These are phyloP conservation scores for Helicoverpa armigera DNA, from an alignment of 1,140 invertebrate species.

Conservation along the genomic window DNA sequence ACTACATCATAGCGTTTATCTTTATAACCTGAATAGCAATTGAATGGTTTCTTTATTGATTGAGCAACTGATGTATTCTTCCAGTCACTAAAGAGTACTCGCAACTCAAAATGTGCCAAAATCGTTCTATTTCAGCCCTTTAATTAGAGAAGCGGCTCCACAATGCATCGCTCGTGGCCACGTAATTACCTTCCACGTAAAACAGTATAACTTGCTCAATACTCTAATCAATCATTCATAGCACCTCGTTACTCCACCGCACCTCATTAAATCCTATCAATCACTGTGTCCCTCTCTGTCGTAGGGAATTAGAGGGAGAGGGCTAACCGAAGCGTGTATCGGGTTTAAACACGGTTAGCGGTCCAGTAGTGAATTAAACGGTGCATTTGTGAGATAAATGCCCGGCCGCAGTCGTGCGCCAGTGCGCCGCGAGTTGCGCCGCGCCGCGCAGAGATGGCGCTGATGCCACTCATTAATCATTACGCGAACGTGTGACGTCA, in stretches of 20 bases:
- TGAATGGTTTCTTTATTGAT: too few relatives aligned
- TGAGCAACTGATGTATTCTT: too few relatives aligned
- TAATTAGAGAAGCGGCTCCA: not conserved
- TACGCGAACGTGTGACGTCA: slow-evolving; percentile 38
- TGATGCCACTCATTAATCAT: slow-evolving; percentile 63
- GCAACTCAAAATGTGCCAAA: not conserved
- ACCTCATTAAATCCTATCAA: slow-evolving; percentile 42
- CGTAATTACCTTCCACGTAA: slow-evolving; percentile 2
- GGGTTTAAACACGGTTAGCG: slow-evolving; percentile 49
- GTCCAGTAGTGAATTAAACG: slow-evolving; percentile 66
- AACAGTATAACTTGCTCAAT: slow-evolving; percentile 43
- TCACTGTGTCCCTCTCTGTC: slow-evolving; percentile 17
- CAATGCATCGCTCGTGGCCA: slow-evolving; percentile 31
- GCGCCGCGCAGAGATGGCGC: slow-evolving; percentile 46
- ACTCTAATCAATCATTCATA: slow-evolving; percentile 48
- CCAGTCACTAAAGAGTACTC: not conserved
- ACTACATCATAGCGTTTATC: not conserved
- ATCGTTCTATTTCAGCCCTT: not conserved
- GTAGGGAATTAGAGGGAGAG: slow-evolving; percentile 27
- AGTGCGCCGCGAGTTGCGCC: slow-evolving; percentile 34
- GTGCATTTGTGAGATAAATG: slow-evolving; percentile 70
- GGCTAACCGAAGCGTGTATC: slow-evolving; percentile 34
- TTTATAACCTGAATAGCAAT: too few relatives aligned
- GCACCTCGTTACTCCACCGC: slow-evolving; percentile 43
- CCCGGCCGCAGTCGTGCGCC: slow-evolving; percentile 51